phyloP scores from a whole-genome alignment of 1,140 invertebrate species.

The Lordiphosa stackelbergi region DNA sequence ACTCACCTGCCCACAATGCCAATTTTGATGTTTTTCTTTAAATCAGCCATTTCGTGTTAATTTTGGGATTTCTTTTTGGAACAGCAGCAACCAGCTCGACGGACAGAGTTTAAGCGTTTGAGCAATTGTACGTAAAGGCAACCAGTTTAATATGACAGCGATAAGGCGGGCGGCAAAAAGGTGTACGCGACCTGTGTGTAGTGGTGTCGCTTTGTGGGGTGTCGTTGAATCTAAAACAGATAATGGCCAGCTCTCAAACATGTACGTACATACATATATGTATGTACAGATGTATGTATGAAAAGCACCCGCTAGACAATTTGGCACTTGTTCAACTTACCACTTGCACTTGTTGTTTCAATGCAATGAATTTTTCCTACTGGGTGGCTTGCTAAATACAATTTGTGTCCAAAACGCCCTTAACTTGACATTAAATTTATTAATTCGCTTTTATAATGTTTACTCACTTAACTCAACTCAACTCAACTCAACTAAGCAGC shows the following conservation, averaged over 20 bases:
- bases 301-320: constrained; percentile 38
- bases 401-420: constrained; percentile 48
- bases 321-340: too few species aligned
- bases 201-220: constrained; percentile 23
- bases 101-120: constrained; percentile 37
- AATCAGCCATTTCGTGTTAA: constrained; percentile 36
- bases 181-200: constrained; percentile 57
- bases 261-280: constrained; percentile 3
- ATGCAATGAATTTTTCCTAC: constrained; percentile 21
- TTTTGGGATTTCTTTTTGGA: neutral
- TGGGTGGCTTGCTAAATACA: constrained; percentile 32
- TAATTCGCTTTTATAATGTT: constrained; percentile 56
- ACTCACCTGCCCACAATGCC: constrained; percentile 83
- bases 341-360: too few species aligned
- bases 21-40: constrained; percentile 79
- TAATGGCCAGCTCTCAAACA: constrained; percentile 27
- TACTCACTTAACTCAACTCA: constrained; percentile 18
- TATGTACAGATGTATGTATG: neutral
- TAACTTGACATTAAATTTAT: constrained; percentile 66
- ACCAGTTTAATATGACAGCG: constrained; percentile 66
- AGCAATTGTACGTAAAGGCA: constrained; percentile 35
- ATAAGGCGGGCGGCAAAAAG: constrained; percentile 48
- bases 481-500: too few species aligned
- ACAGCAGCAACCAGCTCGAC: constrained; percentile 23
- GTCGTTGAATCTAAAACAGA: constrained; percentile 52